Evolutionary conservation across 2,797 vertebrate genomes (phyloP).

Genomic region (Betta splendens): DNA sequence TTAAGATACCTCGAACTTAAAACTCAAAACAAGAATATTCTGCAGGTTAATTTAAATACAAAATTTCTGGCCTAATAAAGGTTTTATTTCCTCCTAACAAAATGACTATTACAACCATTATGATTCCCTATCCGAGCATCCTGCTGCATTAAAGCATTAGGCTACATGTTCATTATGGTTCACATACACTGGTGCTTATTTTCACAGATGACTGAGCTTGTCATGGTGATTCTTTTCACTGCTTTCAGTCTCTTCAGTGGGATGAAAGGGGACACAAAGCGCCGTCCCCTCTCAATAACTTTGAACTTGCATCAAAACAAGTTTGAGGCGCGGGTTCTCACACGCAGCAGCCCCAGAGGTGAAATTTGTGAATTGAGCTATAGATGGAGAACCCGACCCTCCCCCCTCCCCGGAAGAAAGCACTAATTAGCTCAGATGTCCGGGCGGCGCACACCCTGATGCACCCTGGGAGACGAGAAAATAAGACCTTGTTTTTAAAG

Average conservation of each 20-base stretch:
- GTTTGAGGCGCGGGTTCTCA: constrained; percentile 76
- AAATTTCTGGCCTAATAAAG: no score
- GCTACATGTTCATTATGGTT: constrained; percentile 79
- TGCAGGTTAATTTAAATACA: no score
- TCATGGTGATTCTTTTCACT: constrained; percentile 82
- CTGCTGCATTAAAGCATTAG: constrained; percentile 72
- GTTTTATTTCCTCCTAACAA: no score
- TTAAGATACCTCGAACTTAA: no score
- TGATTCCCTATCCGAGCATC: constrained; percentile 64
- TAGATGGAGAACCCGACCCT: constrained; percentile 37
- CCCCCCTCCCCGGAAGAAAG: constrained; percentile 61
- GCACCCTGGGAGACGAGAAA: constrained; percentile 50
- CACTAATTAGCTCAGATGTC: constrained; percentile 80
- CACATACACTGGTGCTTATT: constrained; percentile 74
- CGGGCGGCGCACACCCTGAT: constrained; percentile 30
- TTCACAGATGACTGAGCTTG: constrained; percentile 85
- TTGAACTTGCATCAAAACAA: constrained; percentile 81
- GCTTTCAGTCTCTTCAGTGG: constrained; percentile 70
- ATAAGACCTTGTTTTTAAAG: constrained; percentile 34
- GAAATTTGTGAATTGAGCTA: constrained; percentile 69
- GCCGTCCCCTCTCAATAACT: constrained; percentile 70
- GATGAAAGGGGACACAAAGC: constrained; percentile 77
- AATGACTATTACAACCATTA: no score
- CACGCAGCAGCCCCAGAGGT: constrained; percentile 72
- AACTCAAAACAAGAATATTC: no score